Base-by-base conservation (phyloP, 2,797 vertebrate species). In the Anguilla megastoma region DNA sequence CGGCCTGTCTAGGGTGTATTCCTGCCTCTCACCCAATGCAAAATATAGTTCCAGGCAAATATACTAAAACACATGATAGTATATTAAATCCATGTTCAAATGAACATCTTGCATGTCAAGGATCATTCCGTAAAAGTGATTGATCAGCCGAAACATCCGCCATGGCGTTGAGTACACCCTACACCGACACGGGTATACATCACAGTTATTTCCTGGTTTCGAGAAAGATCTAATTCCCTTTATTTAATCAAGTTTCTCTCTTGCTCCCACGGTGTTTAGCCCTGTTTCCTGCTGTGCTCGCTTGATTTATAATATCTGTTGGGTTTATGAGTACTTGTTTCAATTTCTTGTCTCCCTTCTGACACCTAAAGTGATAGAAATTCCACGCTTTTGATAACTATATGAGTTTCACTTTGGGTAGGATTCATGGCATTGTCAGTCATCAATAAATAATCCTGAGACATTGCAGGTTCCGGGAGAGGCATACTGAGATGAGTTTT, bases 311-410 rank as follows among this genome's bases (percentile, higher is more conserved):
- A 85, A 88, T 54, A 1, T 86, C 86, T 85, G 76, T 92, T 69
- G 89, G 79, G 93, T 95, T 96, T 96, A 96, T 96, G 95, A 96
- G 93, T 95, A 95, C 94, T 94, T 95, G 94, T 94, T 96, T 95
- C 95, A 95, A 95, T 95, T 95, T 94, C 94, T 92, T 93, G 92
- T 94, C 92, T 93, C 92, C 92, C 88, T 93, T 90, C 85, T 95
- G 96, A 95, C 96, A 96, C 90, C 95, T 96, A 95, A 96, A 96
- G 95, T 95, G 94, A 96, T 95, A 95, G 95, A 94, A 94, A 93
- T 95, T 95, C 95, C 95, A 96, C 95, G 95, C 92, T 95, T 96
- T 95, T 95, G 95, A 96, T 96, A 96, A 95, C 93, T 94, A 94
- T 95, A 95, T 95, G 95, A 96, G 95, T 95, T 95, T 95, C 93